Conservation (phyloP, 2,797 vertebrate genomes). For the Megalops cyprinoides region DNA sequence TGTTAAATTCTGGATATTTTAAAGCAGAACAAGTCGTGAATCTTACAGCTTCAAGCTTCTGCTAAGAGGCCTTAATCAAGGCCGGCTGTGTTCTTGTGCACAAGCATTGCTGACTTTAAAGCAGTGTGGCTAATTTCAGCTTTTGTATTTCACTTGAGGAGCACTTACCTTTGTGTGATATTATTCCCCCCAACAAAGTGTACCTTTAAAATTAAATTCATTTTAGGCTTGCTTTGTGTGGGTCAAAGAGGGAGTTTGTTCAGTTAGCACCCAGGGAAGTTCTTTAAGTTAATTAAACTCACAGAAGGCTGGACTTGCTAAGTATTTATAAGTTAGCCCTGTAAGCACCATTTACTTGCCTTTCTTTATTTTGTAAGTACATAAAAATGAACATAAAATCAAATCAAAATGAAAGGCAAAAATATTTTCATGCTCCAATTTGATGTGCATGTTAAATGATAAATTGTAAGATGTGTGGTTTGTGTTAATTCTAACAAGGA, state of each 20-base stretch:
- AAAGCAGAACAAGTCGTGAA: not conserved
- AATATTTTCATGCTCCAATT: no score
- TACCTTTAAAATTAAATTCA: conserved; percentile 26
- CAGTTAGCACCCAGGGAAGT: no score
- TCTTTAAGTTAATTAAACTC: not conserved
- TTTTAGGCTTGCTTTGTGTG: not conserved
- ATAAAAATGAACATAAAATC: no score
- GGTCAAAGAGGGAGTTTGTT: not conserved
- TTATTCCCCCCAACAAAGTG: conserved; percentile 5
- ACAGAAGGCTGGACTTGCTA: not conserved
- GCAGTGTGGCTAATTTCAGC: not conserved
- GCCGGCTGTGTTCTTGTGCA: conserved; percentile 8
- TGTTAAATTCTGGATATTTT: not conserved
- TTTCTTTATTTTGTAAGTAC: no score
- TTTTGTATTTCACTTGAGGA: conserved; percentile 15
- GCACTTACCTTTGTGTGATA: conserved; percentile 1
- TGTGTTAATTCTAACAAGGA: no score
- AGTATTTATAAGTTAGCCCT: no score
- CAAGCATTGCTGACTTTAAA: not conserved
- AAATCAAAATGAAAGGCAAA: no score
- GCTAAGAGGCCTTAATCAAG: not conserved
- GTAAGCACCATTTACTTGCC: no score
- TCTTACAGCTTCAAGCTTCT: not conserved
- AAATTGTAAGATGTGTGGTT: no score
- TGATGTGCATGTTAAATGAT: no score